phyloP scores from a whole-genome alignment of 2,888 invertebrate genomes.

The Brassicogethes aeneus region DNA sequence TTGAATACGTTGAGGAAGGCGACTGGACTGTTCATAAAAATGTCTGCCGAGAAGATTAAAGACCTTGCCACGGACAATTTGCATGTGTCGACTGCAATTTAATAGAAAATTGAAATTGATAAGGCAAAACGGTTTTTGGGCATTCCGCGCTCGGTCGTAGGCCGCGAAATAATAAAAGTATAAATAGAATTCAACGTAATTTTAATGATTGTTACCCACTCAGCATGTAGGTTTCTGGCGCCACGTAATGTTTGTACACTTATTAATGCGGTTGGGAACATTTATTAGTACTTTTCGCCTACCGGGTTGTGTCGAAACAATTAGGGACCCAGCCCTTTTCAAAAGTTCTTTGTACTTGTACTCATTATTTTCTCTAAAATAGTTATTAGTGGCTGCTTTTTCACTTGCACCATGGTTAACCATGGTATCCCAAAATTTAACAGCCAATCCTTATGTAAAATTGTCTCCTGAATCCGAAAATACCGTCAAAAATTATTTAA shows the following conservation, averaged over 20 bases:
- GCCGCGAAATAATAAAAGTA: conserved; percentile 11
- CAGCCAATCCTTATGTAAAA: too few species aligned
- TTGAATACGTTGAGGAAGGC: conserved; percentile 1
- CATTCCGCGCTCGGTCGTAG: conserved; percentile 15
- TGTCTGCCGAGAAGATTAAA: background rate
- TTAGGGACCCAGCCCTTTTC: background rate
- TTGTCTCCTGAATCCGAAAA: too few species aligned
- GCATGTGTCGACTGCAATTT: too few species aligned
- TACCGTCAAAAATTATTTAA: too few species aligned
- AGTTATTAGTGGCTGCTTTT: too few species aligned
- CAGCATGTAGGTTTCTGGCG: conserved; percentile 18
- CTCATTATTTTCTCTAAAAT: too few species aligned
- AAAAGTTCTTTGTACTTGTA: too few species aligned
- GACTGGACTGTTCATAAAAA: background rate
- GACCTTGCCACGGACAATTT: background rate
- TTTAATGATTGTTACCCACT: conserved; percentile 14
- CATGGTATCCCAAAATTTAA: too few species aligned
- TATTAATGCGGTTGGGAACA: conserved; percentile 18
- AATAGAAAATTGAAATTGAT: too few species aligned
- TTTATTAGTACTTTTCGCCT: conserved; percentile 27
- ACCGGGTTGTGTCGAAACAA: conserved; percentile 11
- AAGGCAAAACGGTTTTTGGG: conserved; percentile 8
- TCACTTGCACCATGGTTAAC: too few species aligned
- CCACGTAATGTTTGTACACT: conserved; percentile 25
- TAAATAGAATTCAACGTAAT: conserved; percentile 18